A percentile compares a stretch with the other conserved stretches of the same genome.
phyloP scores from a whole-genome alignment of 2,888 invertebrate species.

The Amphipyra tragopoginis region DNA sequence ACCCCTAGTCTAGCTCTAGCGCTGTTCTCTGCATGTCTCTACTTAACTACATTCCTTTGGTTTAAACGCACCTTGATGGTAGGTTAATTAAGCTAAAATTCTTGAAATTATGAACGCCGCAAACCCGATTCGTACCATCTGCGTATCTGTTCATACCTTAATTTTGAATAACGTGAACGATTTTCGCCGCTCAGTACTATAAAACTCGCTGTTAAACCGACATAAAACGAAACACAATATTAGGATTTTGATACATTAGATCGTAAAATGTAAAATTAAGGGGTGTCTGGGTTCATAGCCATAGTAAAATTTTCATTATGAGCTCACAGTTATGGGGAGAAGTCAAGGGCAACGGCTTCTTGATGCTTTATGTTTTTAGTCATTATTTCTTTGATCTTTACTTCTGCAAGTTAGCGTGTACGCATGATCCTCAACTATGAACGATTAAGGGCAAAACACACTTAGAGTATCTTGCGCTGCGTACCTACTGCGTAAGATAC shows the following conservation, averaged over 20 bases:
- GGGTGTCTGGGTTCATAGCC: slow-evolving; percentile 41
- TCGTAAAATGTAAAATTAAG: slow-evolving; percentile 56
- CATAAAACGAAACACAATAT: slow-evolving; percentile 54
- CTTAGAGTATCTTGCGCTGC: too few species aligned
- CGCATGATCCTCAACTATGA: too few species aligned
- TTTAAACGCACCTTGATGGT: too few species aligned
- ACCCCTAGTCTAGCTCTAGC: too few species aligned
- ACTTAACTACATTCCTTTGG: too few species aligned
- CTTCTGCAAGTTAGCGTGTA: not conserved
- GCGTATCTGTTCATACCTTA: not conserved
- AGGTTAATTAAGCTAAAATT: too few species aligned
- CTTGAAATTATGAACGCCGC: too few species aligned
- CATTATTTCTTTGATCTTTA: not conserved
- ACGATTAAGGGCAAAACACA: too few species aligned
- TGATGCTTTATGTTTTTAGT: not conserved
- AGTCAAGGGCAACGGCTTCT: slow-evolving; percentile 16
- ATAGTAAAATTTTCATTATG: slow-evolving; percentile 56
- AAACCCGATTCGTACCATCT: too few species aligned
- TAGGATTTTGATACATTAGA: slow-evolving; percentile 54
- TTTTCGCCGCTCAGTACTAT: slow-evolving; percentile 40
- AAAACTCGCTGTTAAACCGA: slow-evolving; percentile 49
- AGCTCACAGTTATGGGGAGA: slow-evolving; percentile 16
- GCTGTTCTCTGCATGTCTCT: too few species aligned
- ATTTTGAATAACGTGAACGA: slow-evolving; percentile 18
- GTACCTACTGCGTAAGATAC: too few species aligned